These are phyloP conservation scores for Manis pentadactyla DNA, from an alignment of 2,797 vertebrate species.

Conservation along the genomic window DNA sequence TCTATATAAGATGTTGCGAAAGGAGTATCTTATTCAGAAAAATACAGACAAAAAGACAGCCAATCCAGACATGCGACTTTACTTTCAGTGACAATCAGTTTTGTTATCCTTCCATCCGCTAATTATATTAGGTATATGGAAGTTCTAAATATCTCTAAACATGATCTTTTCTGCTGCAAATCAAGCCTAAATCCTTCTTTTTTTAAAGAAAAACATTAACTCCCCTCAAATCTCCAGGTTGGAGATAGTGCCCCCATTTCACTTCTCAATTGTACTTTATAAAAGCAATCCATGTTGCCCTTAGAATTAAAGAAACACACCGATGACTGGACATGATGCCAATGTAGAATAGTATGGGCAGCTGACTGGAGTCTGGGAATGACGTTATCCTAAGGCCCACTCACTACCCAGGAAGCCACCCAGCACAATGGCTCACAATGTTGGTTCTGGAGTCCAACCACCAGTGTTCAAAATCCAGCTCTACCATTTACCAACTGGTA, in stretches of 20 bases:
- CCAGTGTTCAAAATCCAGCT: neutral
- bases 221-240: neutral
- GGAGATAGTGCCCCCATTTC: neutral
- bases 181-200: neutral
- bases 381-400: neutral
- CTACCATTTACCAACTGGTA: neutral
- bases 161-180: neutral
- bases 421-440: neutral
- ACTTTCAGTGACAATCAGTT: neutral
- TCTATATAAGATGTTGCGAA: neutral
- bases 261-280: neutral
- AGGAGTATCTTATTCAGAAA: neutral
- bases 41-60: neutral
- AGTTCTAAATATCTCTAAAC: neutral
- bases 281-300: neutral
- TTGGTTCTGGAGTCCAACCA: neutral
- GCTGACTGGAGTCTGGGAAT: neutral
- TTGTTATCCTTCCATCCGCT: neutral
- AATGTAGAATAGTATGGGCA: neutral
- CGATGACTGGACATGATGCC: neutral
- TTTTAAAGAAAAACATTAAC: neutral
- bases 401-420: neutral
- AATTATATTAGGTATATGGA: neutral
- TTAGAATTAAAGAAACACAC: neutral
- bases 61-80: fast-evolving